phyloP scores from a whole-genome alignment of 2,113 vertebrate species.

The Chrysochloris asiatica region DNA sequence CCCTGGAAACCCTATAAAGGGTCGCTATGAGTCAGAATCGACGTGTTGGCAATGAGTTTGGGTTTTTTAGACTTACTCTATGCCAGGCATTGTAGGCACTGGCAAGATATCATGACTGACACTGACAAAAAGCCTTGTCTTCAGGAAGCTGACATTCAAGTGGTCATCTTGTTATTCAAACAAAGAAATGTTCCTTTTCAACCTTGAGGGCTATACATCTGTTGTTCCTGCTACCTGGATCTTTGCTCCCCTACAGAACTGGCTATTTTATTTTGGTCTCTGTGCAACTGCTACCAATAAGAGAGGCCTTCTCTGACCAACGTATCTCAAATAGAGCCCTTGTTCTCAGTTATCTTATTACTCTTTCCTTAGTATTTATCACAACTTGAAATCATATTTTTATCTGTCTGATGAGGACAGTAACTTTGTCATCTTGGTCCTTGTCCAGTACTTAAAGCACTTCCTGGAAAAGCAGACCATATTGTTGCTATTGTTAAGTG shows the following conservation, averaged over 20 bases:
- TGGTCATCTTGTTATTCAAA: background rate
- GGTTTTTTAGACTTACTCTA: no score
- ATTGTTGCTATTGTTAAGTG: no score
- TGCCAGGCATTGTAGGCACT: no score
- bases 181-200: background rate
- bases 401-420: background rate
- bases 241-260: background rate
- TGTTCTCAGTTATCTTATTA: background rate
- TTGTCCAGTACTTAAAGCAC: background rate
- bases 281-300: background rate
- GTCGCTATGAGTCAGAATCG: no score
- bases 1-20: no score
- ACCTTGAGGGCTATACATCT: background rate
- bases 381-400: conserved; percentile 19
- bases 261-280: background rate
- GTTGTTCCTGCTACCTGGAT: background rate
- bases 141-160: background rate
- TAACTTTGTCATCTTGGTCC: background rate
- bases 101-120: background rate
- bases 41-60: no score
- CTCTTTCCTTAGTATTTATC: background rate
- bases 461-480: background rate
- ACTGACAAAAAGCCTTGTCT: background rate
- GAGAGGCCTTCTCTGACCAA: background rate
- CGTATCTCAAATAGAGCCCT: background rate